phyloP scores from a whole-genome alignment of 2,888 invertebrate species.

The Hofmannophila pseudospretella region DNA sequence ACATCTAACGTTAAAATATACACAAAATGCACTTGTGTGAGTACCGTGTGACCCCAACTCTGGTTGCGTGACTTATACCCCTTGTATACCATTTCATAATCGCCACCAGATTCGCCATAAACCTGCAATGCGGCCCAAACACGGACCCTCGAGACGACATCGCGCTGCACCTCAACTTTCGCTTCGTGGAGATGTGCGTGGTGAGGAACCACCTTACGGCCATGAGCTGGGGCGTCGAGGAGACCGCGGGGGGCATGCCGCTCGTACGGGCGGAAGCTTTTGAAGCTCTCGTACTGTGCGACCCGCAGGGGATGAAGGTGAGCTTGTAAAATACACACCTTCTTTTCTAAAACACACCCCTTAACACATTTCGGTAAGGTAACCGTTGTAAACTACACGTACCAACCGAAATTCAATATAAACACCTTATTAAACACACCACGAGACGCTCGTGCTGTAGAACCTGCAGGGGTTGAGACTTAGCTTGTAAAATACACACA shows the following conservation, averaged over 20 bases:
- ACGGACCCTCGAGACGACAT: conserved; percentile 86
- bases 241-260: conserved; percentile 76
- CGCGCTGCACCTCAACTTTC: conserved; percentile 82
- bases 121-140: conserved; percentile 86
- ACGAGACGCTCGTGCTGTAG: conserved; percentile 84
- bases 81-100: no score
- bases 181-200: conserved; percentile 70
- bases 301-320: conserved; percentile 79
- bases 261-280: conserved; percentile 81
- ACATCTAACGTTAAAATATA: no score
- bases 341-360: no score
- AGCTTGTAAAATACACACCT: no score
- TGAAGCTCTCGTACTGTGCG: conserved; percentile 84
- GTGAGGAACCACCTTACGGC: conserved; percentile 67
- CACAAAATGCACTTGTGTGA: no score
- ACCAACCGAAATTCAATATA: no score
- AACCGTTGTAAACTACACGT: no score
- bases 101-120: conserved; percentile 82
- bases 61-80: no score
- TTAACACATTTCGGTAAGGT: no score
- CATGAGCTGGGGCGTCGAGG: conserved; percentile 71
- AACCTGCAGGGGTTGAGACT: conserved; percentile 80
- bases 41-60: no score
- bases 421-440: conserved; percentile 30
- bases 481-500: no score